A percentile compares a stretch with the other conserved stretches of the same genome.
These are phyloP conservation scores for Prolemur simus DNA, from an alignment of 2,113 vertebrate genomes.

Conservation along the genomic window DNA sequence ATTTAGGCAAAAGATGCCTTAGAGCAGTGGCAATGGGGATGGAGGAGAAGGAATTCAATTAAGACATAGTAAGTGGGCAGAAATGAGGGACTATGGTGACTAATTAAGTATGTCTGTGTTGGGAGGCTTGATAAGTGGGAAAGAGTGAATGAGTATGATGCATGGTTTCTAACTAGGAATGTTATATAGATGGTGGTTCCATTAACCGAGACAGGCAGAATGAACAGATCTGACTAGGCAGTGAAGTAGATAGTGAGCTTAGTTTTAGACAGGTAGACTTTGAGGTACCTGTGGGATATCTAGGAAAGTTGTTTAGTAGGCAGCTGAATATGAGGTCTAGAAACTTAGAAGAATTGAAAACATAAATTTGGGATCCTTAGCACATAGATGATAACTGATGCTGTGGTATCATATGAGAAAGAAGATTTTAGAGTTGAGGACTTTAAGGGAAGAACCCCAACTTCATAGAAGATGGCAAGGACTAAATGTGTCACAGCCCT, in stretches of 20 bases:
- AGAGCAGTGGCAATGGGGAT: background rate
- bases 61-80: background rate
- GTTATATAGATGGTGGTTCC: background rate
- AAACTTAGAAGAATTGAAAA: background rate
- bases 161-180: background rate
- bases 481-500: background rate
- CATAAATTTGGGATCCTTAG: background rate
- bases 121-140: background rate
- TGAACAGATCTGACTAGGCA: background rate
- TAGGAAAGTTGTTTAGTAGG: background rate
- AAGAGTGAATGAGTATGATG: background rate
- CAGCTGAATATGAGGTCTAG: background rate
- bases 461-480: background rate
- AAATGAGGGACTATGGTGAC: background rate
- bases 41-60: background rate
- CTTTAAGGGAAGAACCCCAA: background rate
- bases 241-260: background rate
- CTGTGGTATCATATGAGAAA: background rate
- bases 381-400: background rate
- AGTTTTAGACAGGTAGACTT: background rate
- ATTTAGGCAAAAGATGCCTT: background rate
- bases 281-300: background rate
- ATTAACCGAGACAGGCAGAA: background rate
- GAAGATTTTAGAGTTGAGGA: background rate
- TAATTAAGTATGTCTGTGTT: background rate